Base-by-base conservation (phyloP, 2,113 vertebrate genomes). In the Zosterops hypoxanthus region DNA sequence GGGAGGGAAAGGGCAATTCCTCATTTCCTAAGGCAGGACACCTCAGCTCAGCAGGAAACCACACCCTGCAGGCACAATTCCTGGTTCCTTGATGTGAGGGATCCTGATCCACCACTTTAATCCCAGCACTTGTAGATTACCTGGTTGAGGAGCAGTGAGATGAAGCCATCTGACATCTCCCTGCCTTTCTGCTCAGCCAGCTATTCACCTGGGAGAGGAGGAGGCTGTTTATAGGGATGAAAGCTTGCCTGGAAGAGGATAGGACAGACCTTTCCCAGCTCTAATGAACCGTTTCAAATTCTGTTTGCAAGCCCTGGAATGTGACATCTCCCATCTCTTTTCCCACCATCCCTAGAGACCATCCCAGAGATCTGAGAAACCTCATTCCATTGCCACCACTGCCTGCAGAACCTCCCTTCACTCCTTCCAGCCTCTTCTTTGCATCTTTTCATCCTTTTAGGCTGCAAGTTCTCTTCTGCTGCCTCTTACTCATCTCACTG, bases 321-420 rank as follows among this genome's bases (percentile, higher is more conserved):
- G 15, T 0, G 0, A 1, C 5, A 8, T 33, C 25, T 50, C 34
- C 28, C 0, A 0, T 36, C 4, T 76, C 25, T 60, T 55, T 41
- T 50, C 78, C 28, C 23, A 46, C 22, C 24, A 28, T 25, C 11
- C 28, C 23, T 18, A 33, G 21, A 52, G n/a, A 53, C 8, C n/a
- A 65, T 3, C 29, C 47, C 36, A 41, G 34, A 33, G 12, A 19
- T 52, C 31, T 65, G 26, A 49, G 69, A 53, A 33, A 14, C 8
- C 8, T 66, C 23, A 12, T 14, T 86, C 55, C 20, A 7, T 7
- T 36, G 25, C 11, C 70, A 82, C 1, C 5, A 0, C 24, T 53
- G 28, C 23, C 41, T 75, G 21, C 5, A 42, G 70, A 59, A 63
- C 19, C 9, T 47, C 57, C 39, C 17, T 61, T 88, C 29, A 24